Evolutionary conservation across 2,888 invertebrate species (phyloP), one percentile per base, ranked within the genome.

Genomic region (Antitype chi): DNA sequence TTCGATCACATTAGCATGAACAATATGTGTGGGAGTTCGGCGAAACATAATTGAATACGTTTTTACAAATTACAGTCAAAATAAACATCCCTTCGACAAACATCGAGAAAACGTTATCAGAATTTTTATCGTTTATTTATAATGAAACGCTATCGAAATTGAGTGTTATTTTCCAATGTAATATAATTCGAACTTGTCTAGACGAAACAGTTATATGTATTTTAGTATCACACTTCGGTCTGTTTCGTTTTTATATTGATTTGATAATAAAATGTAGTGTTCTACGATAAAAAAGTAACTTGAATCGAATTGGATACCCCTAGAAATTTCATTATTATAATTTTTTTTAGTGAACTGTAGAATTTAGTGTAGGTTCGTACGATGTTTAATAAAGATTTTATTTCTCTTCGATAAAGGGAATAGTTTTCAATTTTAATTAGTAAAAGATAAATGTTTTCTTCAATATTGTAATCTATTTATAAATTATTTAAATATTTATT

Each of bases 161-260:
- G 25, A 70, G 66, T 74, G 32, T 84, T 64, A 66, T 76, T 80
- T 80, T 74, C 74, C 60, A 84, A 63, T 74, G 73, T 80, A 73
- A 82, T 85, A 70, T 73, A 60, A 72, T 81, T 64, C 32, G 15
- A 55, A 59, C 32, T 57, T 67, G 86, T 85, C 86, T 83, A 83
- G 83, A 83, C 83, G 25, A 70, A 81, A 76, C 53, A 49, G 28
- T 81, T 59, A 66, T 38, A 79, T 3, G 70, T 74, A 70, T 80
- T 88, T 81, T 77, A 90, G 89, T 90, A 82, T 64, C 43, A 72
- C 74, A 63, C 62, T 81, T 63, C 3, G 25, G 43, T 82, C 5
- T 70, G 43, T 77, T 68, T 67, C 64, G 2, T 49, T 62, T 38
- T 66, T 62, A 72, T 68, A 74, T 81, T 76, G 71, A 72, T 72